Conservation (phyloP, 1,140 invertebrate genomes). For the Brachionus paranguensis region DNA sequence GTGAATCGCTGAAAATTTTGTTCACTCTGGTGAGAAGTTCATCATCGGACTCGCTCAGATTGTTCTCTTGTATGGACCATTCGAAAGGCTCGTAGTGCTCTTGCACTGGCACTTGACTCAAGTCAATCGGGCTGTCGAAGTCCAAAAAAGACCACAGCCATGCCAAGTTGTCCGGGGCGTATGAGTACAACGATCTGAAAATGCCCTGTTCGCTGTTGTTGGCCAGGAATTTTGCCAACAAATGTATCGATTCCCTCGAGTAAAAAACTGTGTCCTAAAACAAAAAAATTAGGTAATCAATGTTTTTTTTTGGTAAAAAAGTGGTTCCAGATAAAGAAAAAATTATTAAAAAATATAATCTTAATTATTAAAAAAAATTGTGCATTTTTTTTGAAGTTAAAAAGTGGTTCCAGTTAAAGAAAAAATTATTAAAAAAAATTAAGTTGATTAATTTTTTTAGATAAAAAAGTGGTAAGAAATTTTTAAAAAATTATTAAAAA, state of each 20-base stretch:
- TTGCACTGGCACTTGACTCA: conserved; percentile 2
- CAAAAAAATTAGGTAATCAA: neutral
- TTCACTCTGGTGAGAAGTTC: neutral
- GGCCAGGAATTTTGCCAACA: conserved; percentile 21
- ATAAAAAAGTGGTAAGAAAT: neutral
- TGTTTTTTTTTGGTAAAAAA: neutral
- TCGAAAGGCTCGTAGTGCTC: neutral
- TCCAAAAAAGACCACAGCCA: conserved; percentile 40
- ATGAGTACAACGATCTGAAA: conserved; percentile 16
- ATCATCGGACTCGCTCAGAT: neutral
- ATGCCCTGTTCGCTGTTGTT: conserved; percentile 22
- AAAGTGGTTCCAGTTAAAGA: neutral
- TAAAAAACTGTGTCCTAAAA: conserved; percentile 34
- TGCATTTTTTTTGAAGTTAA: too few relatives aligned
- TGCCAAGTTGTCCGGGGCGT: conserved; percentile 38
- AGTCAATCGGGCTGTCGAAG: conserved; percentile 23
- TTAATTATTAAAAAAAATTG: too few relatives aligned
- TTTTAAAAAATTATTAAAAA: too few relatives aligned
- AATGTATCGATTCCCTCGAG: conserved; percentile 25
- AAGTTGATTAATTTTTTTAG: too few relatives aligned
- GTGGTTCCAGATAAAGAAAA: neutral
- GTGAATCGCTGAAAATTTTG: conserved; percentile 28
- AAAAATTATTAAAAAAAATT: too few relatives aligned
- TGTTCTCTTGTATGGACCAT: neutral
- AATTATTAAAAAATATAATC: too few relatives aligned